Evolutionary conservation across 1,140 invertebrate species (phyloP), one percentile per base, ranked within the genome.

Genomic region (Cotesia typhae): DNA sequence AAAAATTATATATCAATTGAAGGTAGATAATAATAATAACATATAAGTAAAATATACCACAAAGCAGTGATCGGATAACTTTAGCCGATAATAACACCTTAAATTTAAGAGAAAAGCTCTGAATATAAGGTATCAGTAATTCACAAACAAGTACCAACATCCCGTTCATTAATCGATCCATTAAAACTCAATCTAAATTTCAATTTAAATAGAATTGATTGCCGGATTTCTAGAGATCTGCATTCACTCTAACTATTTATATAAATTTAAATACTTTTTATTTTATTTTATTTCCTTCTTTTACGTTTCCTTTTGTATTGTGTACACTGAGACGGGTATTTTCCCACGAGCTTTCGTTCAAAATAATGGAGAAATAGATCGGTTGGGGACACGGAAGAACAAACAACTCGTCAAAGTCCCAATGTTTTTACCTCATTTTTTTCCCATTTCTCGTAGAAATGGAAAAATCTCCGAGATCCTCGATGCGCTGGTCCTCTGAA

Each of bases 341-440:
- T 60, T 41, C 12, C 6, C 47, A 47, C 38, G 37, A 37, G 38
- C 10, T 12, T 63, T 47, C 41, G 41, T n/a, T 28, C 47, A 61
- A 47, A 51, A 64, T 70, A 63, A 70, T 61, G 47, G 69, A 35
- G 38, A 70, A 70, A 70, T 70, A 64, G 69, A 63, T 64, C 69
- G 59, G 59, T 70, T 70, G 51, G 52, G 59, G 17, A 57, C 47
- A 41, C 17, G 36, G 28, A 63, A 53, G 28, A 63, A 63, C 60
- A 70, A 70, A 70, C 47, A 70, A 20, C 36, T 20, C 51, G 69
- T 70, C 59, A 35, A 41, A 37, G 28, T 20, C 28, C 51, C 35
- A 37, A 35, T 28, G 12, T 41, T 36, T 17, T 37, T 38, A 35
- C 38, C 20, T 20, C 37, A 70, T 47, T 47, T 47, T 47, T 47